Evolutionary conservation across 2,113 vertebrate species (phyloP).

Genomic region (Indicator indicator): DNA sequence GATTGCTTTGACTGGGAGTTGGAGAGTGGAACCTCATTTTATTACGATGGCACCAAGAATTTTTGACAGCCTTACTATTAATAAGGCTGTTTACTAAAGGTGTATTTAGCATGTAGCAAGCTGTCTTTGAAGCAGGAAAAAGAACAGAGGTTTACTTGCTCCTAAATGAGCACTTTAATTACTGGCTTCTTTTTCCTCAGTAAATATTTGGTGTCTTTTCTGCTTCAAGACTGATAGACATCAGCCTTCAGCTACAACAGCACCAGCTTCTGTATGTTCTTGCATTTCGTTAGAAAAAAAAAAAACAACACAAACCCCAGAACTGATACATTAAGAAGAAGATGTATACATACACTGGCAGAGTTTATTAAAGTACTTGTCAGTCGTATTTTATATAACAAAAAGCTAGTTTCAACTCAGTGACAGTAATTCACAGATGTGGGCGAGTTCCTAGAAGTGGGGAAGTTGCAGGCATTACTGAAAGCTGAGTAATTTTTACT

Average conservation of each 20-base stretch:
- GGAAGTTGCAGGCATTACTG: neutral
- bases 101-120: neutral
- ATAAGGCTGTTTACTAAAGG: neutral
- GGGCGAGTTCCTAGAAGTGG: neutral
- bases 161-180: neutral
- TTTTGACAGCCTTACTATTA: neutral
- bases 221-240: neutral
- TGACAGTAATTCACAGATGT: neutral
- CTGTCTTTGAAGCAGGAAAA: neutral
- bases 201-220: neutral
- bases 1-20: neutral
- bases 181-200: neutral
- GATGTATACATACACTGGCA: rapidly evolving
- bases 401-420: neutral
- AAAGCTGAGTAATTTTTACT: no score
- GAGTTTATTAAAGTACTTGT: neutral
- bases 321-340: neutral
- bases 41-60: neutral
- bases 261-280: rapidly evolving
- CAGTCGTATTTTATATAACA: neutral
- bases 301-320: no score
- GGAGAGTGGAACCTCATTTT: neutral
- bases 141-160: neutral
- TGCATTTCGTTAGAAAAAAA: neutral
- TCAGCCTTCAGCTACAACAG: neutral